These are phyloP conservation scores for Babylonia areolata DNA, from an alignment of 1,140 invertebrate species.

Conservation along the genomic window DNA sequence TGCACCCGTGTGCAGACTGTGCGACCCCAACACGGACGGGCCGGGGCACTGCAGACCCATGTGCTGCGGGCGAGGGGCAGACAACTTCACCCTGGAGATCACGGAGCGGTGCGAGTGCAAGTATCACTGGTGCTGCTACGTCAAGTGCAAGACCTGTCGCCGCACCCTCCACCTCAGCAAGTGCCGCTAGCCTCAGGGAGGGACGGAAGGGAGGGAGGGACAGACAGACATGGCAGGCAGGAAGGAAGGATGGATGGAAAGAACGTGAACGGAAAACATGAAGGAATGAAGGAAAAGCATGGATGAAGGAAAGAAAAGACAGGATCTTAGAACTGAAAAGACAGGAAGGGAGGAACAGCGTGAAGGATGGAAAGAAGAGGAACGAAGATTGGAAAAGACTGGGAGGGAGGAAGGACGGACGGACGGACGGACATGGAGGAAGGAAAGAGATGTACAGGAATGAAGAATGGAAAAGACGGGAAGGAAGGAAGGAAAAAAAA, in stretches of 20 bases:
- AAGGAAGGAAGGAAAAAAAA: neutral
- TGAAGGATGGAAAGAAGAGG: too few species aligned
- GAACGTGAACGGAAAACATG: too few species aligned
- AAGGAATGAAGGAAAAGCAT: neutral
- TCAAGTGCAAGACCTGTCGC: constrained; percentile 76
- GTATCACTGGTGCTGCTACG: constrained; percentile 78
- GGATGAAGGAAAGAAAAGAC: too few species aligned
- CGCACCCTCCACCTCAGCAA: constrained; percentile 62
- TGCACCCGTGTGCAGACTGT: constrained; percentile 55
- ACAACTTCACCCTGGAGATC: constrained; percentile 66
- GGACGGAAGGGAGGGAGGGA: neutral
- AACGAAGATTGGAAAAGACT: too few species aligned
- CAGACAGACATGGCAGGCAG: too few species aligned
- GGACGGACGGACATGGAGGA: neutral
- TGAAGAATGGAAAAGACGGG: neutral
- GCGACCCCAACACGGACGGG: constrained; percentile 57
- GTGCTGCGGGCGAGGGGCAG: constrained; percentile 78
- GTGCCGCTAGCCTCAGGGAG: constrained; percentile 49
- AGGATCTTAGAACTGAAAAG: too few species aligned
- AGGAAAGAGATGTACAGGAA: neutral
- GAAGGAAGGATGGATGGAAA: too few species aligned
- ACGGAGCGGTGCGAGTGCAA: constrained; percentile 77
- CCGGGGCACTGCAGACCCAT: constrained; percentile 73
- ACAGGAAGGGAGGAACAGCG: too few species aligned
- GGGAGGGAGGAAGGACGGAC: neutral